phyloP scores from a whole-genome alignment of 2,888 invertebrate species.

The Tridacna gigas region DNA sequence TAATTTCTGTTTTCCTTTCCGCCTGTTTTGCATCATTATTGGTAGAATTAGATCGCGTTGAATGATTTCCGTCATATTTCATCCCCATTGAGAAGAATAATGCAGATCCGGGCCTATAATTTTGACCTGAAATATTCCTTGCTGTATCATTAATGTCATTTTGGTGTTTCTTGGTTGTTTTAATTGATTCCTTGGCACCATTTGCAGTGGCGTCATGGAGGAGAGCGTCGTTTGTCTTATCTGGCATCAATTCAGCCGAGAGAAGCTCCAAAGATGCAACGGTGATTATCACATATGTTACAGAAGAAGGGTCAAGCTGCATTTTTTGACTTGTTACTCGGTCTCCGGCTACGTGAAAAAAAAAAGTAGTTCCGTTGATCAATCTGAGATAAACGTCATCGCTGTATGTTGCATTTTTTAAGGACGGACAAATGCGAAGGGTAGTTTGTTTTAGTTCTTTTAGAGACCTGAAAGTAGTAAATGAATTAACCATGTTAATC shows the following conservation, averaged over 20 bases:
- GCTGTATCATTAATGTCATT: constrained; percentile 11
- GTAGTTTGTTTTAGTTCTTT: too few species aligned
- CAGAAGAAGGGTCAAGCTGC: neutral
- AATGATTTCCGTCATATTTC: constrained; percentile 19
- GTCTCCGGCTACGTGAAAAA: too few species aligned
- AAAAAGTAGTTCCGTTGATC: too few species aligned
- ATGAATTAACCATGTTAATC: too few species aligned
- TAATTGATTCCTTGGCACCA: constrained; percentile 9
- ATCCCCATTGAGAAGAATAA: constrained; percentile 1
- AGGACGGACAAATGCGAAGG: too few species aligned
- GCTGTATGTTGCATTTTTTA: too few species aligned
- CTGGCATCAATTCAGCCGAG: neutral
- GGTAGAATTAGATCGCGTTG: constrained; percentile 10
- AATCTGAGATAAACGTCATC: too few species aligned
- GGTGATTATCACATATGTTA: constrained; percentile 2
- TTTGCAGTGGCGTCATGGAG: neutral
- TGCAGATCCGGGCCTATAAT: constrained; percentile 9
- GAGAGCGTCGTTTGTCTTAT: neutral
- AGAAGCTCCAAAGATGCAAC: neutral
- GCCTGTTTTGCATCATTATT: constrained; percentile 13
- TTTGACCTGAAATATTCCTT: constrained; percentile 11
- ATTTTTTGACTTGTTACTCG: neutral
- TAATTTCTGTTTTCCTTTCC: constrained; percentile 7
- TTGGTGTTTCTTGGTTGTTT: neutral
- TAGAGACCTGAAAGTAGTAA: too few species aligned